phyloP scores from a whole-genome alignment of 2,113 vertebrate genomes.

The Sorex fumeus region DNA sequence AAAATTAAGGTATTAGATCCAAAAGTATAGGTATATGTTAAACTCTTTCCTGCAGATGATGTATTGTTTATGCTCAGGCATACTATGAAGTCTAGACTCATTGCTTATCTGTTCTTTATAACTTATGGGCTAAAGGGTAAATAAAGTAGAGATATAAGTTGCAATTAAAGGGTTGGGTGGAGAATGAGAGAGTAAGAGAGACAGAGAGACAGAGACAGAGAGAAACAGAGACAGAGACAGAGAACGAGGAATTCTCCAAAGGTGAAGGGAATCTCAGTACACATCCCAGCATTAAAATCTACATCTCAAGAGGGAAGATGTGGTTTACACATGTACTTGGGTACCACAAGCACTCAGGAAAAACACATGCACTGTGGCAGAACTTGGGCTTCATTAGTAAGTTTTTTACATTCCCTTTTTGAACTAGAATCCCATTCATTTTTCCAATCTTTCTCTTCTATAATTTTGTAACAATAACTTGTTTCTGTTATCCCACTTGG shows the following conservation, averaged over 20 bases:
- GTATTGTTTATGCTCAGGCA: not conserved
- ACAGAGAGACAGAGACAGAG: too few relatives aligned
- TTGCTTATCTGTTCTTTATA: not conserved
- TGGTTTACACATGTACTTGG: too few relatives aligned
- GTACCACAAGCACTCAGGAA: too few relatives aligned
- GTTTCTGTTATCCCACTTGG: slow-evolving; percentile 10
- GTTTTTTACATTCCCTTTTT: not conserved
- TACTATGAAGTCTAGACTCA: not conserved
- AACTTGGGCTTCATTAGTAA: not conserved
- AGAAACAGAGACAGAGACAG: too few relatives aligned
- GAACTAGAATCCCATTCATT: not conserved
- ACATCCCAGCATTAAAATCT: too few relatives aligned
- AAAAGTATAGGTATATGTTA: not conserved
- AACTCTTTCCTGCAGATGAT: not conserved
- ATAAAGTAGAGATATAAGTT: not conserved
- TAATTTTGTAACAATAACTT: not conserved
- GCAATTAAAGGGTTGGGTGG: not conserved
- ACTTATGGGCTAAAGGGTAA: not conserved
- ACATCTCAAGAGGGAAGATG: too few relatives aligned
- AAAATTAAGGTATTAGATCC: not conserved
- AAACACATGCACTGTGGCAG: too few relatives aligned
- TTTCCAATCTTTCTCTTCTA: not conserved
- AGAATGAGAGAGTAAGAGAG: too few relatives aligned
- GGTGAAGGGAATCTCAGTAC: too few relatives aligned
- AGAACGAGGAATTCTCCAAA: too few relatives aligned